Evolutionary conservation across 2,888 invertebrate genomes (phyloP).

Genomic region (Apodemia hepburni): DNA sequence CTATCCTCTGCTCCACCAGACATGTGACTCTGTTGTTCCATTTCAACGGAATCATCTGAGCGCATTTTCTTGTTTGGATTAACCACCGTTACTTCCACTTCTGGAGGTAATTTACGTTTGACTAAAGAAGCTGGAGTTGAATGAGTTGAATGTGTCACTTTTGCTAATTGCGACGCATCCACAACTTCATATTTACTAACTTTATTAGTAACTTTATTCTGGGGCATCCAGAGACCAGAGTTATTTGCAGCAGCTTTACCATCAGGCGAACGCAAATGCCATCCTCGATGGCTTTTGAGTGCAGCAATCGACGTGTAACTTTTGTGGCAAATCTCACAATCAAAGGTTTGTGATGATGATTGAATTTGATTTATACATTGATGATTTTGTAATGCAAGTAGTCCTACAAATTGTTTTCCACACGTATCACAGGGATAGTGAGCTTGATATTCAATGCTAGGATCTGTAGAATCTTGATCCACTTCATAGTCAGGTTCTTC

Average conservation of each 20-base stretch:
- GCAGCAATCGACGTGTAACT: constrained; percentile 83
- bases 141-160: constrained; percentile 45
- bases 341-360: constrained; percentile 67
- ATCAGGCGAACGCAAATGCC: constrained; percentile 82
- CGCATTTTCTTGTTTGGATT: constrained; percentile 73
- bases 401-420: constrained; percentile 76
- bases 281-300: constrained; percentile 83
- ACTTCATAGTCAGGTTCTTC: constrained; percentile 62
- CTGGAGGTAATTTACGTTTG: constrained; percentile 69
- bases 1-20: constrained; percentile 66
- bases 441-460: constrained; percentile 67
- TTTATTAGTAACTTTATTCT: constrained; percentile 74
- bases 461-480: constrained; percentile 56
- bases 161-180: constrained; percentile 52
- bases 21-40: constrained; percentile 62
- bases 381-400: constrained; percentile 75
- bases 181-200: constrained; percentile 73
- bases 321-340: constrained; percentile 83
- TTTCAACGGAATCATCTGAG: constrained; percentile 66
- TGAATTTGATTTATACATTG: constrained; percentile 67
- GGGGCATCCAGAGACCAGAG: constrained; percentile 76
- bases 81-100: constrained; percentile 74
- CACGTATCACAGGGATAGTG: constrained; percentile 78
- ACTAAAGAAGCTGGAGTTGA: constrained; percentile 43
- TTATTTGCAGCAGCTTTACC: constrained; percentile 76